Conservation (phyloP, 2,113 vertebrate genomes). For the Ptyas mucosa region DNA sequence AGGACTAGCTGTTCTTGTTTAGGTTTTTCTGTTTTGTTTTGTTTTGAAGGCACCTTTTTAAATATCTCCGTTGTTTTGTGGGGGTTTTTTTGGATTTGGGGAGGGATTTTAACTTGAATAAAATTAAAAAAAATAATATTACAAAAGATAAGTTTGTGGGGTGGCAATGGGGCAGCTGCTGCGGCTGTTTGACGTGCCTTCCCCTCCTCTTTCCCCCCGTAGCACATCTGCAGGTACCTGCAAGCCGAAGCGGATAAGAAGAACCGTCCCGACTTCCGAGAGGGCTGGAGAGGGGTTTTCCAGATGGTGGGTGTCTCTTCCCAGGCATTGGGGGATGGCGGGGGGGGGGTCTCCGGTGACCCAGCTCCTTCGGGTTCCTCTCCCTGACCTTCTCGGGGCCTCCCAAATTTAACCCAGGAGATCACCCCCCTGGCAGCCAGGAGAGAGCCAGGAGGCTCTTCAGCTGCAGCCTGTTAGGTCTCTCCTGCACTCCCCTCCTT, state of each 20-base stretch:
- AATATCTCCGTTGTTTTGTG: too few species aligned
- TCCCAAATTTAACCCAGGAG: background rate
- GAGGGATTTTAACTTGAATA: too few species aligned
- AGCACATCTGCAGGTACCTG: conserved; percentile 92
- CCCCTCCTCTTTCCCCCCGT: background rate
- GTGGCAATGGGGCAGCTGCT: background rate
- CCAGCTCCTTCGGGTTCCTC: too few species aligned
- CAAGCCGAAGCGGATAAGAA: conserved; percentile 90
- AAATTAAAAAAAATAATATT: too few species aligned
- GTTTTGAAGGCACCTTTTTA: too few species aligned
- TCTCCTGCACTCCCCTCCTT: background rate
- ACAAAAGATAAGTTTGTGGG: background rate
- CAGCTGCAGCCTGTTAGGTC: background rate
- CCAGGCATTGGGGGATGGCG: background rate
- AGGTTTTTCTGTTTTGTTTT: too few species aligned
- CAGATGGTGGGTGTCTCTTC: conserved; percentile 79
- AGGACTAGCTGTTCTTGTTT: too few species aligned
- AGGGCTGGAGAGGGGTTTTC: conserved; percentile 88
- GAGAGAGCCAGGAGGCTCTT: background rate
- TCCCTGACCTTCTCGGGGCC: too few species aligned
- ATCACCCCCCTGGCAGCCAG: background rate
- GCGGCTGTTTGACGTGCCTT: background rate
- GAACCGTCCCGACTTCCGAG: conserved; percentile 80
- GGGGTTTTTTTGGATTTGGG: too few species aligned
- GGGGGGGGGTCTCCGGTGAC: background rate